Conservation (phyloP, 2,113 vertebrate species). For the Calyptommatus sinebrachiatus region DNA sequence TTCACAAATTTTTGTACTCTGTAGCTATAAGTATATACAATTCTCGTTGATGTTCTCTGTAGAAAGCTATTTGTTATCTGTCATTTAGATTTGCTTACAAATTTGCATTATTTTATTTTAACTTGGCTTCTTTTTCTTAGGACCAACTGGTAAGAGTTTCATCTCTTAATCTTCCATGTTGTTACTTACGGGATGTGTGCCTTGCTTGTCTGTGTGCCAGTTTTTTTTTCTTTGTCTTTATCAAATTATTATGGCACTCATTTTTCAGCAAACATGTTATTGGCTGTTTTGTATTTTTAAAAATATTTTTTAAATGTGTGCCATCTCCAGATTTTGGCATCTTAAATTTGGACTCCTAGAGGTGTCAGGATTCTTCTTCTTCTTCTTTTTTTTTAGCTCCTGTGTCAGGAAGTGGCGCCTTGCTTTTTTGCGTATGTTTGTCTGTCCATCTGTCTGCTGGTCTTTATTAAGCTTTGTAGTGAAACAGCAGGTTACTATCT, state of each 20-base stretch:
- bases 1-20: constrained; percentile 44
- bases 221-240: constrained; percentile 74
- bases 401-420: constrained; percentile 61
- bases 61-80: constrained; percentile 45
- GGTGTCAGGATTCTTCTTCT: constrained; percentile 63
- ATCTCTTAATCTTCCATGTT: constrained; percentile 62
- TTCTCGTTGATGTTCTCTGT: constrained; percentile 1
- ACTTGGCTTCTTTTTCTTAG: constrained; percentile 47
- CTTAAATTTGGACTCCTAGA: constrained; percentile 62
- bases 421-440: constrained; percentile 69
- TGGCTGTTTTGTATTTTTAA: constrained; percentile 54
- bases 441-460: constrained; percentile 76
- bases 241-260: constrained; percentile 70
- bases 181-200: constrained; percentile 61
- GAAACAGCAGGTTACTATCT: constrained; percentile 77
- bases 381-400: constrained; percentile 34
- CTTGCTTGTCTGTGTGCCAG: constrained; percentile 68
- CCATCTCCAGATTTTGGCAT: constrained; percentile 58
- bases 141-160: constrained; percentile 58
- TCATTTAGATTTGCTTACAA: constrained; percentile 53
- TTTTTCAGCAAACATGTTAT: constrained; percentile 69
- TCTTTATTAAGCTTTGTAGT: constrained; percentile 73
- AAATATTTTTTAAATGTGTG: constrained; percentile 48
- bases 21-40: constrained; percentile 21
- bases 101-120: constrained; percentile 35